Evolutionary conservation across 2,888 invertebrate species (phyloP).

Genomic region (Neoscelio sp.): DNA sequence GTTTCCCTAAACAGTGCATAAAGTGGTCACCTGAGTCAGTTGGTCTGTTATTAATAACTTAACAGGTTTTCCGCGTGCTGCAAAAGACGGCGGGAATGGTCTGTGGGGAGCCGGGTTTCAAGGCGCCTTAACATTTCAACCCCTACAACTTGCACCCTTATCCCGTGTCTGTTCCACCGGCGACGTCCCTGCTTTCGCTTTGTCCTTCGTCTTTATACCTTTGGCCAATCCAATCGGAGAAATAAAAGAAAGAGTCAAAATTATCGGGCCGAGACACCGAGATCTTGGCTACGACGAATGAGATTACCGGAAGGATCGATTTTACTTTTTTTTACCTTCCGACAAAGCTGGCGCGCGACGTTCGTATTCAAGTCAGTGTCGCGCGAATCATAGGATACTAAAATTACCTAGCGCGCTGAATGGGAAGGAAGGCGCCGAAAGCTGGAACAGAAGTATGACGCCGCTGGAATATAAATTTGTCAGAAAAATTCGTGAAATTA

Average conservation of each 20-base stretch:
- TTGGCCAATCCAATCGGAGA: constrained; percentile 47
- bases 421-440: constrained; percentile 56
- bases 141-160: constrained; percentile 23
- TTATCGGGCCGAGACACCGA: constrained; percentile 39
- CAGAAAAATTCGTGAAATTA: constrained; percentile 64
- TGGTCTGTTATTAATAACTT: constrained; percentile 79
- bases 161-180: constrained; percentile 11
- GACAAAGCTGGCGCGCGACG: constrained; percentile 9
- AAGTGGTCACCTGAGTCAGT: constrained; percentile 49
- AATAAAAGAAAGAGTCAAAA: constrained; percentile 55
- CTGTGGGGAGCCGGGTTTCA: constrained; percentile 44
- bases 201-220: constrained; percentile 38
- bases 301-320: constrained; percentile 55
- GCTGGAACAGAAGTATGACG: constrained; percentile 59
- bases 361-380: constrained; percentile 61
- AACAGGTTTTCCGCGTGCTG: constrained; percentile 79
- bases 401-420: constrained; percentile 51
- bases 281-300: neutral
- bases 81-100: constrained; percentile 75
- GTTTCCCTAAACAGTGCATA: constrained; percentile 16
- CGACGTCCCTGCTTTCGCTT: constrained; percentile 39
- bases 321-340: constrained; percentile 32
- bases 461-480: constrained; percentile 63
- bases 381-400: constrained; percentile 54
- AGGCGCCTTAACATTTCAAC: constrained; percentile 51